A percentile compares a stretch with the other conserved stretches of the same genome.
Conservation (phyloP, 2,113 vertebrate species). For the Cavia porcellus region DNA sequence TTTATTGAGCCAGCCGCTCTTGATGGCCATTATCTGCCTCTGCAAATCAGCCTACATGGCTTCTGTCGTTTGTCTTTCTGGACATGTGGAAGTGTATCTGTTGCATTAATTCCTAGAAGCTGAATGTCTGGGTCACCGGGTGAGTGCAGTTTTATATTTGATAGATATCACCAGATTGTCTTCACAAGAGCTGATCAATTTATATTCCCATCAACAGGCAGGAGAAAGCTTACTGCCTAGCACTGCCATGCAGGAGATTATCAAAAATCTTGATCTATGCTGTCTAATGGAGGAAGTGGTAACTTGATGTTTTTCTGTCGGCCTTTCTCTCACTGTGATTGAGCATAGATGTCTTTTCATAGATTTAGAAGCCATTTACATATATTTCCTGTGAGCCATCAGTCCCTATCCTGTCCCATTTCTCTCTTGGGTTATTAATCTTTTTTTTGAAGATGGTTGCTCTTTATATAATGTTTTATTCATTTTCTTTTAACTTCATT, state of each 20-base stretch:
- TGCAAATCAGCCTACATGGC: background rate
- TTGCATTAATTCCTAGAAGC: constrained; percentile 68
- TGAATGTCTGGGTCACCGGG: constrained; percentile 47
- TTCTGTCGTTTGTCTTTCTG: constrained; percentile 58
- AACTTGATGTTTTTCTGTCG: background rate
- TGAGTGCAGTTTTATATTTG: constrained; percentile 49
- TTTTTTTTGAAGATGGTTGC: background rate
- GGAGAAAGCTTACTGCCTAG: background rate
- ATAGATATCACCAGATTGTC: constrained; percentile 57
- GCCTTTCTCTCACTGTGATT: background rate
- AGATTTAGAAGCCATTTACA: constrained; percentile 39
- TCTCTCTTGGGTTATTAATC: constrained; percentile 40
- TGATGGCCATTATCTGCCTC: constrained; percentile 45
- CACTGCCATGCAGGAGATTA: background rate
- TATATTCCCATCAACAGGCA: constrained; percentile 5
- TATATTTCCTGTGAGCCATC: constrained; percentile 24
- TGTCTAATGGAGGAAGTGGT: background rate
- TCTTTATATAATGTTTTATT: background rate
- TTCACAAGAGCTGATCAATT: constrained; percentile 32
- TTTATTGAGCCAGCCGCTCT: constrained; percentile 17
- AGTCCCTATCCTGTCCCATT: background rate
- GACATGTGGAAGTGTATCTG: constrained; percentile 52
- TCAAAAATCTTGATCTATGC: background rate
- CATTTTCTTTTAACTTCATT: constrained; percentile 16
- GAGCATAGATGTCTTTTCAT: background rate